Evolutionary conservation across 2,797 vertebrate species (phyloP).

Genomic region (Cyprinella venusta): DNA sequence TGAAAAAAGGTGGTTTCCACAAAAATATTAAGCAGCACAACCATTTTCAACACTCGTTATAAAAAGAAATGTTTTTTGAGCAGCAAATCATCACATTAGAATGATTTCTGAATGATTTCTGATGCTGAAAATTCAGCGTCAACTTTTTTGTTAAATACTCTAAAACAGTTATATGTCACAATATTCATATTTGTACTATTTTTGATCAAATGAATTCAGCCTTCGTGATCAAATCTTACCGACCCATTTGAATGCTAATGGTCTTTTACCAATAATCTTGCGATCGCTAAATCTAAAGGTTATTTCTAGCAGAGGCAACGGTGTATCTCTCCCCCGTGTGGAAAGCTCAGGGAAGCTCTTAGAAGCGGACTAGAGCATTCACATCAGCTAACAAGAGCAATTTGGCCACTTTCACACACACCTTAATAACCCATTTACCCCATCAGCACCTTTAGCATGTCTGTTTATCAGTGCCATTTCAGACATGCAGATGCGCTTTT

Average conservation of each 20-base stretch:
- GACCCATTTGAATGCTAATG: background rate
- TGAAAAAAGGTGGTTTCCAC: background rate
- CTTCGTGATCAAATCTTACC: background rate
- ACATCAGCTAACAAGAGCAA: background rate
- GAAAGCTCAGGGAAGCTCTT: conserved; percentile 36
- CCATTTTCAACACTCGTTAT: background rate
- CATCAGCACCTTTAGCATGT: conserved; percentile 7
- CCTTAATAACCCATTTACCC: background rate
- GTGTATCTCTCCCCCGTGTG: conserved; percentile 56
- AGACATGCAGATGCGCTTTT: conserved; percentile 21
- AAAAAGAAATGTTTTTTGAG: background rate
- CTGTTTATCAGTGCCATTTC: background rate
- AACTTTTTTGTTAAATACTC: too few relatives aligned
- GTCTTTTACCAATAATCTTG: background rate
- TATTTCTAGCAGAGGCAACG: background rate
- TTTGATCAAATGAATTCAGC: too few relatives aligned
- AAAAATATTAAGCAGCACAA: background rate
- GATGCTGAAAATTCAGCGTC: background rate
- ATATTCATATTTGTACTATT: background rate
- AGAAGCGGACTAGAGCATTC: background rate
- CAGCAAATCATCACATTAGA: background rate
- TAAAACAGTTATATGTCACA: background rate
- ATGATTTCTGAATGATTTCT: background rate
- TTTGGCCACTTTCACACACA: background rate
- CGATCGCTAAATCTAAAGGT: background rate